Evolutionary conservation across 2,888 invertebrate species (phyloP).

Genomic region (Phaonia tiefii): DNA sequence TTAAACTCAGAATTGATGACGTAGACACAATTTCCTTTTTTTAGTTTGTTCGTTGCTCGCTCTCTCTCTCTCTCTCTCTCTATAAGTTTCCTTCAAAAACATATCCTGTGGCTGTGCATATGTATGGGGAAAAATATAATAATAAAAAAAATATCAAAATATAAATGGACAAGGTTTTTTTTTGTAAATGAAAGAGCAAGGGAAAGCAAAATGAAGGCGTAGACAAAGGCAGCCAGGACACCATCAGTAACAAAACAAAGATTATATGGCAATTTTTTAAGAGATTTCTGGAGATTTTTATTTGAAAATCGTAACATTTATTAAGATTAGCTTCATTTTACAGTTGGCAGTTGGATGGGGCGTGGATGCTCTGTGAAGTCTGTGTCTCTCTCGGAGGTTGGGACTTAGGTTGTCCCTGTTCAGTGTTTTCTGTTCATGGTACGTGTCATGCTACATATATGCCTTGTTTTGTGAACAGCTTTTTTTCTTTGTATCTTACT

Average conservation of each 20-base stretch:
- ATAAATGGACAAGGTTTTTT: neutral
- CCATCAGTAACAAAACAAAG: conserved; percentile 48
- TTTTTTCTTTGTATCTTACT: too few relatives aligned
- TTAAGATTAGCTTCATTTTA: conserved; percentile 58
- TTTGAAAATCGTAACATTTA: conserved; percentile 63
- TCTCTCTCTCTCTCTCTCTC: neutral
- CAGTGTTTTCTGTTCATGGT: conserved; percentile 8
- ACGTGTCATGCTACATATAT: conserved; percentile 23
- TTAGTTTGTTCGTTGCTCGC: conserved; percentile 25
- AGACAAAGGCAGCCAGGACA: conserved; percentile 34
- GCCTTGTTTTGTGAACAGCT: neutral
- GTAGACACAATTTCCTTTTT: conserved; percentile 49
- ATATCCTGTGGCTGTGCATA: neutral
- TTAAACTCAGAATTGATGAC: conserved; percentile 64
- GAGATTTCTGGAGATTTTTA: conserved; percentile 61
- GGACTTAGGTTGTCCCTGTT: neutral
- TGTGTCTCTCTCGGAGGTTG: neutral
- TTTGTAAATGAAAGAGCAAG: too few relatives aligned
- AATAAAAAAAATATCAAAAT: neutral
- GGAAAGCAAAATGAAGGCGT: neutral
- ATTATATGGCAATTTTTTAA: conserved; percentile 62
- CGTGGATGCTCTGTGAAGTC: conserved; percentile 6
- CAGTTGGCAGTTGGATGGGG: conserved; percentile 24
- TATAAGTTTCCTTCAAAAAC: neutral
- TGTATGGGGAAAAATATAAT: neutral